Base-by-base conservation (phyloP, 2,888 invertebrate genomes). In the Diarsia dahlii region DNA sequence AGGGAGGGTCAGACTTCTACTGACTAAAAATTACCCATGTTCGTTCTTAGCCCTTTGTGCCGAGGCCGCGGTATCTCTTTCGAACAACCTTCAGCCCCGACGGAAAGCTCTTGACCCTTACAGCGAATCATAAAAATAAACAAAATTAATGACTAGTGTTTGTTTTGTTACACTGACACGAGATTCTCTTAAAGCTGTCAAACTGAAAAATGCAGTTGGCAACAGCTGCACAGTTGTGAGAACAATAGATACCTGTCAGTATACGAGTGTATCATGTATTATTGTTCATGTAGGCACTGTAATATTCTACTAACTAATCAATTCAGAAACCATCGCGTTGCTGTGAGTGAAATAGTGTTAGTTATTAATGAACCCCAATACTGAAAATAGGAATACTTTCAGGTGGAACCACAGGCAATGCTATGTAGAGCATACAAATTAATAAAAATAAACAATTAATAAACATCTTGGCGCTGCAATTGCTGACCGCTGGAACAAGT, bases 151-250 rank as follows among this genome's bases (percentile, higher is more conserved):
- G 58, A 10, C 15, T 12, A 18, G 20, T 23, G 60, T 52, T 76
- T 52, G 68, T 68, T 76, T 20, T 34, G n/a, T 60, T 28, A 68
- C 58, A 60, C 34, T 50, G 58, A 15, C 20, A 10, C 28, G 15
- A 9, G 76, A 67, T 20, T 52, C n/a, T 76, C 45, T 50, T 76
- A 23, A 34, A 60, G 34, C 45, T 60, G 52, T 60, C 60, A 52
- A 6, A 18, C 13, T 76, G 54, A 72, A 67, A 56, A 68, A 71
- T 75, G 60, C 58, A 73, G 34, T 82, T 80, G 64, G 72, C 82
- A 78, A 56, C 60, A 39, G 34, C 20, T 68, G 63, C 48, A 56
- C 60, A 39, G 34, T 15, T 68, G 63, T 45, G 23, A 46, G 58
- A 28, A 45, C 28, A 46, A 18, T 65, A 56, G 48, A 15, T 34